Percentiles rank a stretch among this genome's conserved stretches.
These are phyloP conservation scores for Clitarchus hookeri DNA, from an alignment of 2,888 invertebrate genomes.

Conservation along the genomic window DNA sequence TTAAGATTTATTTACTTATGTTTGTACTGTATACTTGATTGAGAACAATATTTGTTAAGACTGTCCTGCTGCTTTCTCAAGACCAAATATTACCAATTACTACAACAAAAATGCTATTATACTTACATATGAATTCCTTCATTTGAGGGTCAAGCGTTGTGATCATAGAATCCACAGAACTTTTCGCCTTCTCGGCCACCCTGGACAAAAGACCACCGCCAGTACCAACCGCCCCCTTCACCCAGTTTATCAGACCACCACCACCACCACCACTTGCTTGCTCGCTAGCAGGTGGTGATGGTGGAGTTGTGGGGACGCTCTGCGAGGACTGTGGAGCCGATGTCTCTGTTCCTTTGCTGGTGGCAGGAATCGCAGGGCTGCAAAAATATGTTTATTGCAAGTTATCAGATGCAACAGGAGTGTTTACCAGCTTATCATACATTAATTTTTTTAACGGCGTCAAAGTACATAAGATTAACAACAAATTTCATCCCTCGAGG, in stretches of 20 bases:
- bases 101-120: too few species aligned
- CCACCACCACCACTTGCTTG: slow-evolving; percentile 59
- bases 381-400: neutral
- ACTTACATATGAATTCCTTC: slow-evolving; percentile 83
- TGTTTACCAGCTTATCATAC: too few species aligned
- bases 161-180: slow-evolving; percentile 82
- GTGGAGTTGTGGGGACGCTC: neutral
- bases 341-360: slow-evolving; percentile 58
- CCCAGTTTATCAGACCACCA: slow-evolving; percentile 68
- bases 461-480: too few species aligned
- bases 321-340: neutral
- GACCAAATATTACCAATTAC: too few species aligned
- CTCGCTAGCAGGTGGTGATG: slow-evolving; percentile 50
- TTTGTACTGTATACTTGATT: too few species aligned
- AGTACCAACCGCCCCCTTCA: slow-evolving; percentile 68
- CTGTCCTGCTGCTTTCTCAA: too few species aligned
- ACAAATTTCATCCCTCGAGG: too few species aligned
- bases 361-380: slow-evolving; percentile 60
- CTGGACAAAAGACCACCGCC: slow-evolving; percentile 64
- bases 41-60: too few species aligned
- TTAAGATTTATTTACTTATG: too few species aligned
- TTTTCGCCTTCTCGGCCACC: slow-evolving; percentile 77
- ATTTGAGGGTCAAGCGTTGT: slow-evolving; percentile 89
- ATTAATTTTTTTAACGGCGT: too few species aligned
- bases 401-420: too few species aligned